Percentiles rank a stretch among this genome's conserved stretches.
phyloP scores from a whole-genome alignment of 1,140 invertebrate species.

The Sitodiplosis mosellana region DNA sequence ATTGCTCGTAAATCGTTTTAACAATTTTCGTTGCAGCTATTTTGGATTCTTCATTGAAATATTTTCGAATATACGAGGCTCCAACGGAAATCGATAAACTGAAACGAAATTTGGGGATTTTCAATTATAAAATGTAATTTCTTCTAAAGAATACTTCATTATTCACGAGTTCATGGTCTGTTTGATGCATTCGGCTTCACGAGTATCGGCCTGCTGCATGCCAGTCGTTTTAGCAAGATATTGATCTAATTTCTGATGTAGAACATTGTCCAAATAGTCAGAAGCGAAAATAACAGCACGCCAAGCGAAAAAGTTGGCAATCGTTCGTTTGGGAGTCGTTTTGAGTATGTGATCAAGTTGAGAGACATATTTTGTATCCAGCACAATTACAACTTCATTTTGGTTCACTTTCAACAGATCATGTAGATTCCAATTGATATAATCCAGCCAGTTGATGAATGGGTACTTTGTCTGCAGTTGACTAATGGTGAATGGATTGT shows the following conservation, averaged over 20 bases:
- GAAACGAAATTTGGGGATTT: not conserved
- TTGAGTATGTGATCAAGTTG: conserved; percentile 24
- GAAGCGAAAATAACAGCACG: not conserved
- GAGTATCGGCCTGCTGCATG: not conserved
- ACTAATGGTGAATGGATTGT: not conserved
- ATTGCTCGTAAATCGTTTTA: conserved; percentile 28
- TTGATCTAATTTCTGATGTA: not conserved
- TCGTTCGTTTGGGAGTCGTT: not conserved
- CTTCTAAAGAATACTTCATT: conserved; percentile 2
- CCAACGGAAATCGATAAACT: conserved; percentile 1
- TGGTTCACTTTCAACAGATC: not conserved
- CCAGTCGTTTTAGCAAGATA: not conserved
- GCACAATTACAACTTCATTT: not conserved
- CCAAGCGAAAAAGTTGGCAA: not conserved
- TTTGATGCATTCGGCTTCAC: conserved; percentile 18
- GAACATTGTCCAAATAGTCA: not conserved
- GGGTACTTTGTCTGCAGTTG: not conserved
- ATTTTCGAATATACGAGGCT: conserved; percentile 23
- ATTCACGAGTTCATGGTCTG: conserved; percentile 6
- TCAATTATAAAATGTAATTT: conserved; percentile 12
- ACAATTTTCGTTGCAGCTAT: conserved; percentile 37
- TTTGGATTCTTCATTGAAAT: conserved; percentile 27
- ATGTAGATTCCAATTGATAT: conserved; percentile 1
- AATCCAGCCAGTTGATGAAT: conserved; percentile 8
- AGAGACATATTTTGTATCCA: not conserved